Evolutionary conservation across 2,113 vertebrate species (phyloP).

Genomic region (Hemibagrus wyckioides): DNA sequence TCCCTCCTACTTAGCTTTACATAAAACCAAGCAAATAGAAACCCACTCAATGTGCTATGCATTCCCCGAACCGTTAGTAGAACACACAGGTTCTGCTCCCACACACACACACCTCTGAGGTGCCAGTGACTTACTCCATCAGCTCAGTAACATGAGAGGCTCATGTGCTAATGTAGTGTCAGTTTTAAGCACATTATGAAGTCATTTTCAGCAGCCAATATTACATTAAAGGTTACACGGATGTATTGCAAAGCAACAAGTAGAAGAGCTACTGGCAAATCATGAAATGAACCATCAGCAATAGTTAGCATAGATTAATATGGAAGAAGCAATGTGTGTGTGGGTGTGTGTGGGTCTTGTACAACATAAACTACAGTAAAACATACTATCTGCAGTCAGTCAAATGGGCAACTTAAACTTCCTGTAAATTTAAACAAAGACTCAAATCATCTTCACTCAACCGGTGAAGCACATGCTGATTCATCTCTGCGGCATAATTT

Average conservation of each 20-base stretch:
- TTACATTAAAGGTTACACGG: not conserved
- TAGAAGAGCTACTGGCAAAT: not conserved
- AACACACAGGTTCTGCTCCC: constrained; percentile 28
- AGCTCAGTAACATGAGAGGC: constrained; percentile 19
- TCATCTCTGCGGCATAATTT: constrained; percentile 36
- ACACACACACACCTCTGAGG: constrained; percentile 30
- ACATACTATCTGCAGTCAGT: not conserved
- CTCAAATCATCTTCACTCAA: not conserved
- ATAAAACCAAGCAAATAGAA: constrained; percentile 63
- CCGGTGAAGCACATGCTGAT: constrained; percentile 8
- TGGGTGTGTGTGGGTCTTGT: not conserved
- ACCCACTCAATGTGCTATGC: constrained; percentile 59
- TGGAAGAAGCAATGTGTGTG: not conserved
- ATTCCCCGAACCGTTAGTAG: constrained; percentile 28
- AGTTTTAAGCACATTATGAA: not conserved
- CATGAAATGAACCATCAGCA: not conserved
- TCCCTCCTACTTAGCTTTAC: constrained; percentile 69
- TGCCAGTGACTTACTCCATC: constrained; percentile 25
- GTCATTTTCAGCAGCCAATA: not conserved
- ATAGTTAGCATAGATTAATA: not conserved
- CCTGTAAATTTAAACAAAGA: not conserved
- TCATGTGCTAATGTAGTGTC: not conserved
- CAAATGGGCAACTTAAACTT: not conserved
- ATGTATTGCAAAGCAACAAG: not conserved
- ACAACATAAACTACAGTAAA: not conserved